Evolutionary conservation across 1,140 invertebrate genomes (phyloP).

Genomic region (Myzus persicae): DNA sequence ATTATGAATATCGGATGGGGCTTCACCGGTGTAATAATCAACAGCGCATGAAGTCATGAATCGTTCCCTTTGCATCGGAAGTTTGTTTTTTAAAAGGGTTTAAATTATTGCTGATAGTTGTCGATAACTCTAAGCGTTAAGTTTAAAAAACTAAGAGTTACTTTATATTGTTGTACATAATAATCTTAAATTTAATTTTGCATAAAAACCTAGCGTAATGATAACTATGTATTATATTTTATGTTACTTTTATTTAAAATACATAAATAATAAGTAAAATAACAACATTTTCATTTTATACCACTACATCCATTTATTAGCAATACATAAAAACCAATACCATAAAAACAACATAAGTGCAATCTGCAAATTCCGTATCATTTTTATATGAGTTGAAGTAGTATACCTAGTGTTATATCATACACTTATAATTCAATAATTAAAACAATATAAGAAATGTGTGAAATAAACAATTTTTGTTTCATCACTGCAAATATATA

Average conservation of each 20-base stretch:
- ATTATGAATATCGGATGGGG: conserved; percentile 24
- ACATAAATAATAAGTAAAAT: too few relatives aligned
- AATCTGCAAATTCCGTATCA: too few relatives aligned
- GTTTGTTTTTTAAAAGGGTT: not conserved
- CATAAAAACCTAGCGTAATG: not conserved
- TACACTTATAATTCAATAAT: too few relatives aligned
- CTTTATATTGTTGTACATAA: not conserved
- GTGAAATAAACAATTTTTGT: not conserved
- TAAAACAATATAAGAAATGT: too few relatives aligned
- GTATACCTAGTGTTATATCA: not conserved
- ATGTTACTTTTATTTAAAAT: too few relatives aligned
- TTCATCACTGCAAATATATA: not conserved
- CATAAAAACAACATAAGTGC: too few relatives aligned
- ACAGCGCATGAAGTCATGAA: conserved; percentile 31
- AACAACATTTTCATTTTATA: not conserved
- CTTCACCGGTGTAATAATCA: not conserved
- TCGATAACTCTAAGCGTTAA: not conserved
- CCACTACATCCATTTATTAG: too few relatives aligned
- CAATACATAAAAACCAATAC: too few relatives aligned
- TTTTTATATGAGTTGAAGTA: too few relatives aligned
- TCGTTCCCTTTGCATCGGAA: conserved; percentile 8
- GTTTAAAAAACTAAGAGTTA: not conserved
- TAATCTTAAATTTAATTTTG: not conserved
- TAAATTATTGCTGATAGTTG: not conserved
- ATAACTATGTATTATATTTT: not conserved